Evolutionary conservation across 2,113 vertebrate species (phyloP).

Genomic region (Alces alces): DNA sequence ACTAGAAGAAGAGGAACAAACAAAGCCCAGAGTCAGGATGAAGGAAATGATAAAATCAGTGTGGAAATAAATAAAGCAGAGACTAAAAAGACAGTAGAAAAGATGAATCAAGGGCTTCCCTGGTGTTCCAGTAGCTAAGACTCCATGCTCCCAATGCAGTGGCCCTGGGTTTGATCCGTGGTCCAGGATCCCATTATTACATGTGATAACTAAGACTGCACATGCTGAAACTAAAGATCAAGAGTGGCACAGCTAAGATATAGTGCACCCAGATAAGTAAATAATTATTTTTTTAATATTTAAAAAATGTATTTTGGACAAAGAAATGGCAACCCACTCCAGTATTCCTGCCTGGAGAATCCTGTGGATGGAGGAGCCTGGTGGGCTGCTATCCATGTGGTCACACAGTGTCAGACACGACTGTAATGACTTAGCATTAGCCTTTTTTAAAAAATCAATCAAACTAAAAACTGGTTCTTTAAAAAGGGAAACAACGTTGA

Average conservation of each 20-base stretch:
- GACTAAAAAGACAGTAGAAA: neutral
- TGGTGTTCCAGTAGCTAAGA: neutral
- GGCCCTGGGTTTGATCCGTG: neutral
- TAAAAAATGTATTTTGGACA: too few species aligned
- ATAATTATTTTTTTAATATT: neutral
- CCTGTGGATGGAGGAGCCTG: too few species aligned
- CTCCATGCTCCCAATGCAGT: neutral
- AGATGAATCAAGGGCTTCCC: neutral
- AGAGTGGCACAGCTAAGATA: accelerated
- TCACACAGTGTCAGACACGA: too few species aligned
- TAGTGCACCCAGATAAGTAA: neutral
- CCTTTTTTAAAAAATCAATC: too few species aligned
- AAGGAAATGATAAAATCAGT: neutral
- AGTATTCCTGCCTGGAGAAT: too few species aligned
- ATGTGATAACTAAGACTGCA: neutral
- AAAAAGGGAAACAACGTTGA: too few species aligned
- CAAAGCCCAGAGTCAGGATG: neutral
- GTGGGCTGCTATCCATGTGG: too few species aligned
- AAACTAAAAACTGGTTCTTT: too few species aligned
- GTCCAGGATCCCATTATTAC: neutral
- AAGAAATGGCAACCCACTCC: too few species aligned
- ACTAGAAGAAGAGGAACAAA: neutral
- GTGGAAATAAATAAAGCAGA: neutral
- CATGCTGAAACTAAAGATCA: neutral
- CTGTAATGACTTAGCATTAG: too few species aligned